Conservation (phyloP, 1,140 invertebrate genomes). For the Ladona fulva region DNA sequence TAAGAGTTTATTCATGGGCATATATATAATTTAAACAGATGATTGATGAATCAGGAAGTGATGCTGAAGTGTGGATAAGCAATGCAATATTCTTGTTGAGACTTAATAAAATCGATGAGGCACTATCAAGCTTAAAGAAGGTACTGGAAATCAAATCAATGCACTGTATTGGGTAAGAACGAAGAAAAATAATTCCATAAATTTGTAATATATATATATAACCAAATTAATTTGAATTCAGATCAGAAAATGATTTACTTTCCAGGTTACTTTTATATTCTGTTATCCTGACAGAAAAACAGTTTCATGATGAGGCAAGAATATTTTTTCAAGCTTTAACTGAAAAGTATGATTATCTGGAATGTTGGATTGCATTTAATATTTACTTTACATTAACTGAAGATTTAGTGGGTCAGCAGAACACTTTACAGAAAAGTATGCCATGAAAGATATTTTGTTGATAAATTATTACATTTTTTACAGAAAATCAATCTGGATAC, state of each 20-base stretch:
- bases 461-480: too few species aligned
- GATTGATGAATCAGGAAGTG: neutral
- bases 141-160: neutral
- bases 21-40: too few species aligned
- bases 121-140: neutral
- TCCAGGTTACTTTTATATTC: neutral
- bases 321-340: neutral
- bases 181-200: neutral
- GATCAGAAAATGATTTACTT: too few species aligned
- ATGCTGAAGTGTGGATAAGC: neutral
- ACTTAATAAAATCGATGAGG: neutral
- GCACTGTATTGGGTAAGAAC: neutral
- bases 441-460: too few species aligned
- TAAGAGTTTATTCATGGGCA: neutral
- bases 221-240: too few species aligned
- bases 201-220: neutral
- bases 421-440: neutral
- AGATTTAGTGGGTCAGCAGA: neutral
- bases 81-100: neutral
- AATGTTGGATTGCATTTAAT: neutral
- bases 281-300: neutral
- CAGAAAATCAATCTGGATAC: too few species aligned
- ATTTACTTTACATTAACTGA: neutral
- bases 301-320: neutral
- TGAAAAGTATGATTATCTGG: neutral